These are phyloP conservation scores for Columbina picui DNA, from an alignment of 2,113 vertebrate species.

Conservation along the genomic window DNA sequence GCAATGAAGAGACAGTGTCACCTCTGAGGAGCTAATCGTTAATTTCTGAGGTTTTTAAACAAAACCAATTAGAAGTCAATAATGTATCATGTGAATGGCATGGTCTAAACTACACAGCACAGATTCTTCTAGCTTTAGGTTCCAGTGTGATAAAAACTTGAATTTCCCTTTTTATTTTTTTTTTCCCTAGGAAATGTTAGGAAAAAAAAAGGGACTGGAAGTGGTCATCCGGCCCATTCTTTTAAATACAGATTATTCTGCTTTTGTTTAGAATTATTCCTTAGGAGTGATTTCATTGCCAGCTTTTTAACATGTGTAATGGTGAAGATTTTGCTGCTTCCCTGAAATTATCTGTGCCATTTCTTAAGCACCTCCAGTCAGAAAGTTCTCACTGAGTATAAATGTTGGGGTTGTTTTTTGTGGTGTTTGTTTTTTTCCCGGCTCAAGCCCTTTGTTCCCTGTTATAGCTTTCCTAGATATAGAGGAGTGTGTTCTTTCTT, in stretches of 20 bases:
- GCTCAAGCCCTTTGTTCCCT: neutral
- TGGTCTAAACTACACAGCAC: neutral
- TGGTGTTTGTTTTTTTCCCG: too few species aligned
- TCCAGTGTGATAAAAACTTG: neutral
- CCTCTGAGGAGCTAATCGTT: neutral
- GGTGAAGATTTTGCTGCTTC: neutral
- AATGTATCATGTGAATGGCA: neutral
- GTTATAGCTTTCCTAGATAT: neutral
- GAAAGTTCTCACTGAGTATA: neutral
- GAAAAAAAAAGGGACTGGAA: neutral
- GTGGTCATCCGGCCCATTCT: neutral
- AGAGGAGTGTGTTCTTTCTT: neutral
- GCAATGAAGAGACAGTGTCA: neutral
- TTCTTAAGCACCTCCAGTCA: neutral
- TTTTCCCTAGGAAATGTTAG: neutral
- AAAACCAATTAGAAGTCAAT: neutral
- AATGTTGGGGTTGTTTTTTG: neutral
- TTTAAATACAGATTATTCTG: too few species aligned
- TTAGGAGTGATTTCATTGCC: neutral
- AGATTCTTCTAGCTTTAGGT: neutral
- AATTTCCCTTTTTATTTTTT: neutral
- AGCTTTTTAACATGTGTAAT: neutral
- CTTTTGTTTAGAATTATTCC: neutral
- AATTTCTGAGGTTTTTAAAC: neutral
- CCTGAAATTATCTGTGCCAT: neutral